Conservation (phyloP, 2,888 invertebrate genomes). For the Tuberolachnus salignus region DNA sequence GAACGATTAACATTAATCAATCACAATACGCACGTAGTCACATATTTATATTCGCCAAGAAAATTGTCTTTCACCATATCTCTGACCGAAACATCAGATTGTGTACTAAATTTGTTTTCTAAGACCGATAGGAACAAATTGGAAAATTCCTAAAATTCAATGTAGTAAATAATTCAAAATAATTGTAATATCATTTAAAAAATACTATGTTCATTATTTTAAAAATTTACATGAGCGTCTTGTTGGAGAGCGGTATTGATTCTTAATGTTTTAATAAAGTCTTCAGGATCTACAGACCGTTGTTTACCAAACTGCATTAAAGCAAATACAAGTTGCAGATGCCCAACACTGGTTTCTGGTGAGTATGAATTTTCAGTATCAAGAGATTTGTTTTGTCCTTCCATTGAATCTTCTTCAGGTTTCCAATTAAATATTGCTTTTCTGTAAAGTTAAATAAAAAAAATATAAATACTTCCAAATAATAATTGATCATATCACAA, state of each 20-base stretch:
- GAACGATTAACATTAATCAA: constrained; percentile 3
- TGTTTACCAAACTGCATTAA: constrained; percentile 67
- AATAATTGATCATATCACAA: neutral
- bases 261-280: constrained; percentile 67
- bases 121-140: constrained; percentile 68
- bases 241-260: constrained; percentile 69
- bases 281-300: constrained; percentile 67
- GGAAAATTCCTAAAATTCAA: constrained; percentile 66
- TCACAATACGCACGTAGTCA: constrained; percentile 62
- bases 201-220: neutral
- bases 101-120: constrained; percentile 64
- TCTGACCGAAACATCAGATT: constrained; percentile 61
- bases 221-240: constrained; percentile 65
- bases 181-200: neutral
- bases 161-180: constrained; percentile 16
- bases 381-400: constrained; percentile 61
- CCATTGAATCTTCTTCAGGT: constrained; percentile 64
- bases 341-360: constrained; percentile 65
- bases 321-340: constrained; percentile 69
- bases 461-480: neutral
- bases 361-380: constrained; percentile 61
- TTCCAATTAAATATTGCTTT: constrained; percentile 68
- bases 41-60: constrained; percentile 65
- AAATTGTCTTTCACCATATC: constrained; percentile 64
- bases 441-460: constrained; percentile 61